Evolutionary conservation across 2,797 vertebrate genomes (phyloP).

Genomic region (Melanitta fusca): DNA sequence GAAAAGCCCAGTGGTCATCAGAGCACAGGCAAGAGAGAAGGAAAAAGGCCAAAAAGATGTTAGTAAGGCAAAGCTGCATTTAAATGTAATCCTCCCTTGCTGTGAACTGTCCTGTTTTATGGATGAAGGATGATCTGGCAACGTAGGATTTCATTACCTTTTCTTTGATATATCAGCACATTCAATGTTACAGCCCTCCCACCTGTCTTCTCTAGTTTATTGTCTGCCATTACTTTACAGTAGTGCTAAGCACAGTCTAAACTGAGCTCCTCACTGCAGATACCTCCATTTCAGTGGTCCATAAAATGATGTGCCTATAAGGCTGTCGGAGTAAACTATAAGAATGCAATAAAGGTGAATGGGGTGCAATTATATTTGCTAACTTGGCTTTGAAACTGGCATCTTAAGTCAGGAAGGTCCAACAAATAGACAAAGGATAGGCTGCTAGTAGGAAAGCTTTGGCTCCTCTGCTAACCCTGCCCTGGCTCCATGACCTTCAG

Average conservation of each 20-base stretch:
- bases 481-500: not conserved
- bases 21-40: not conserved
- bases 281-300: not conserved
- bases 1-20: not conserved
- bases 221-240: not conserved
- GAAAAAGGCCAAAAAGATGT: not conserved
- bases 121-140: conserved; percentile 21
- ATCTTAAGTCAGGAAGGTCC: not conserved
- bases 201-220: conserved; percentile 35
- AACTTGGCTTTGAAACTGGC: conserved; percentile 6
- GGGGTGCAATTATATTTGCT: conserved; percentile 13
- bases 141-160: not conserved
- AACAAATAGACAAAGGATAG: not conserved
- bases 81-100: conserved; percentile 3
- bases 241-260: not conserved
- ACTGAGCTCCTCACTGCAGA: not conserved
- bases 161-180: conserved; percentile 50
- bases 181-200: conserved; percentile 36
- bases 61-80: not conserved
- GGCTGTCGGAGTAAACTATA: not conserved
- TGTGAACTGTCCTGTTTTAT: conserved; percentile 31
- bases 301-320: not conserved
- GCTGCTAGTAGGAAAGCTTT: not conserved
- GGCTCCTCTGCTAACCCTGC: not conserved
- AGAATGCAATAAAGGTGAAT: conserved; percentile 15